phyloP scores from a whole-genome alignment of 2,797 vertebrate genomes.

The Melanotaenia boesemani region DNA sequence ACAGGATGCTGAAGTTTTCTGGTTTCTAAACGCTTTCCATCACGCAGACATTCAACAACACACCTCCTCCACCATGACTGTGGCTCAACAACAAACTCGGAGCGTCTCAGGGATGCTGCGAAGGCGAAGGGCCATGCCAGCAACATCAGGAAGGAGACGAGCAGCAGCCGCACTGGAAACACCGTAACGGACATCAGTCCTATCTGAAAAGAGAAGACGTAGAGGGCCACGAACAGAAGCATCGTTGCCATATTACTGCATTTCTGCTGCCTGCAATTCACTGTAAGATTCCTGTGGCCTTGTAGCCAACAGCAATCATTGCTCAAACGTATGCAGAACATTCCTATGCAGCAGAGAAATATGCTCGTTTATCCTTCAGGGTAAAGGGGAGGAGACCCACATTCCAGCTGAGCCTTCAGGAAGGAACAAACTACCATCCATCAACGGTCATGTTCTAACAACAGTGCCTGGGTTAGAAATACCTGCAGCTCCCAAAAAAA shows the following conservation, averaged over 20 bases:
- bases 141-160: conserved; percentile 93
- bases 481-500: not conserved
- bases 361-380: not conserved
- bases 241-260: not conserved
- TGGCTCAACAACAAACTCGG: conserved; percentile 84
- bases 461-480: not conserved
- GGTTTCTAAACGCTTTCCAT: not conserved
- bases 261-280: not conserved
- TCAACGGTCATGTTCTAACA: not conserved
- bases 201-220: conserved; percentile 81
- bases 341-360: conserved; percentile 19
- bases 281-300: conserved; percentile 2
- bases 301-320: conserved; percentile 13
- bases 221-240: not conserved
- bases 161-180: conserved; percentile 92
- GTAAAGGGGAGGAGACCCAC: not conserved
- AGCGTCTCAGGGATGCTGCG: conserved; percentile 86
- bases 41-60: conserved; percentile 16
- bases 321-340: not conserved
- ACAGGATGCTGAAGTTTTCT: not conserved
- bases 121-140: conserved; percentile 97
- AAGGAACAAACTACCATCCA: conserved; percentile 28
- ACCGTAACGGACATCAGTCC: conserved; percentile 93
- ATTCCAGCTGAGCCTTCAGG: conserved; percentile 32
- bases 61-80: conserved; percentile 92